Conservation (phyloP, 2,113 vertebrate genomes). For the Coptodon bakossiorum region DNA sequence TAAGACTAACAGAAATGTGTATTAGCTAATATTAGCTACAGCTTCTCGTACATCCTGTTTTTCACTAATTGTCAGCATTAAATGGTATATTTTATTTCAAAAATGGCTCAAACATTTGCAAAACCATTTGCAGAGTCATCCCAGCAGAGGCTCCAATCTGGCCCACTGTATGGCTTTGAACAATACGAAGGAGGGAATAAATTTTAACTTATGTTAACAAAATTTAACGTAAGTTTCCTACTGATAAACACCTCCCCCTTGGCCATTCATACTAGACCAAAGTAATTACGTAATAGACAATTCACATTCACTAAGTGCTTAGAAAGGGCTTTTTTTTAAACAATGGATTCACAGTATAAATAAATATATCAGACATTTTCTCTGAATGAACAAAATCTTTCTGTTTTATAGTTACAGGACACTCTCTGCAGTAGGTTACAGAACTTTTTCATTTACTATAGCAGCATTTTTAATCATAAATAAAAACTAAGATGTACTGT, state of each 20-base stretch:
- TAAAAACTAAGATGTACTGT: neutral
- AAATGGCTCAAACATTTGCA: neutral
- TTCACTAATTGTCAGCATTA: neutral
- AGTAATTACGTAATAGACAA: neutral
- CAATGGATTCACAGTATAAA: neutral
- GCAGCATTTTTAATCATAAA: neutral
- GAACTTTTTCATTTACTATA: neutral
- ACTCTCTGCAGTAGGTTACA: neutral
- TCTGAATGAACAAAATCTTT: neutral
- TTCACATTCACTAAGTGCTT: neutral
- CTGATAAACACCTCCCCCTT: neutral
- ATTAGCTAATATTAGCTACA: neutral
- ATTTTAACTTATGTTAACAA: neutral
- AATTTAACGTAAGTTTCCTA: neutral
- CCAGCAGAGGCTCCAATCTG: neutral
- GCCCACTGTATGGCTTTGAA: rapidly evolving
- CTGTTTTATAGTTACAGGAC: neutral
- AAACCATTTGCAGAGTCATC: neutral
- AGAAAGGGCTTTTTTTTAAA: neutral
- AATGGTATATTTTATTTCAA: neutral
- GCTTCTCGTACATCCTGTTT: neutral
- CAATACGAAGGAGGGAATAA: rapidly evolving
- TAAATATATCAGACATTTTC: neutral
- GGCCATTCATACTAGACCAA: neutral
- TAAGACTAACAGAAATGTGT: neutral